Base-by-base conservation (phyloP, 2,113 vertebrate species). In the Picathartes gymnocephalus region DNA sequence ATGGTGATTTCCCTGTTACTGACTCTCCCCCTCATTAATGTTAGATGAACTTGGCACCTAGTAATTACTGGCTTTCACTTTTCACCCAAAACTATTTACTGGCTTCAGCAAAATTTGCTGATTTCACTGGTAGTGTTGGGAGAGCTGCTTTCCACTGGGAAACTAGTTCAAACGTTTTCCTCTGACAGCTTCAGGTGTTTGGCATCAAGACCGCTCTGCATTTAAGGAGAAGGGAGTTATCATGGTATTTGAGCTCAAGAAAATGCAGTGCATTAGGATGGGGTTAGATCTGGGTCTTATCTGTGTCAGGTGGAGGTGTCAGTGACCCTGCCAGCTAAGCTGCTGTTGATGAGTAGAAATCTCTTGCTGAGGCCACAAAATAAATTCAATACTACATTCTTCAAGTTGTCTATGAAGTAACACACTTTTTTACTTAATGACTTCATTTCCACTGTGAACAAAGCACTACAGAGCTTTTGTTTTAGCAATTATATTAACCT, bases 21-120 rank as follows among this genome's bases (percentile, higher is more conserved):
- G 53, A 62, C 51, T 92, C 61, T 15, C n/a, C 39, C 22, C 23
- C 39, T 95, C 68, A 53, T 95, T 96, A 88, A 91, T 53, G 45
- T 95, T 92, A 74, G 54, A 88, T 91, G 74, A 89, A 93, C 80
- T 95, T 95, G 86, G 78, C 86, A 95, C 92, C 50, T 81, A 30
- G 42, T 91, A 93, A 96, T 95, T 96, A 89, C 70, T 84, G 57
- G n/a, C 40, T 86, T 85, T 89, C 1, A 5, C 31, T 97, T 96
- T 92, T 61, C 70, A 95, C 72, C 89, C 91, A 90, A 51, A 87
- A 50, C 50, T 83, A 39, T 56, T 71, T 85, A 77, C 58, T 91
- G 60, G 72, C 82, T 93, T 28, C 44, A 73, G 87, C 31, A 60
- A 70, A 96, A 95, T 22, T 78, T 90, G 74, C 73, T 90, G 88